These are phyloP conservation scores for Lasaia peninsularis DNA, from an alignment of 1,140 invertebrate genomes.

Conservation along the genomic window DNA sequence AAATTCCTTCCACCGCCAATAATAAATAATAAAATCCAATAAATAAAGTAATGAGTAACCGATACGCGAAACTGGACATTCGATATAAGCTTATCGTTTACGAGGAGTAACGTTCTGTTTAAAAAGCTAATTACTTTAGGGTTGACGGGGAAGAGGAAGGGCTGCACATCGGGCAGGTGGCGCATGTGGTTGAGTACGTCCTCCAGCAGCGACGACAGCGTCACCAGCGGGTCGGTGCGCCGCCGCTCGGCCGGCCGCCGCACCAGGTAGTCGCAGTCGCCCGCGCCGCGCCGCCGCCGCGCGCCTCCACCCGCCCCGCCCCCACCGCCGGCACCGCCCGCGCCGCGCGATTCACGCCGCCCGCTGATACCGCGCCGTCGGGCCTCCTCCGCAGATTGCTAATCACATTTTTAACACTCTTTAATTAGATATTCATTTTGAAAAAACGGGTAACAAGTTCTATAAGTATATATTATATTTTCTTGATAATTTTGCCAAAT, in stretches of 20 bases:
- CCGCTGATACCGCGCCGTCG: conserved; percentile 87
- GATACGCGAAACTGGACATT: no score
- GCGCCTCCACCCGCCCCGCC: conserved; percentile 93
- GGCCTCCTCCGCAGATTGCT: conserved; percentile 88
- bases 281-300: conserved; percentile 77
- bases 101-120: no score
- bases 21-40: no score
- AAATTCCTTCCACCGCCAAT: no score
- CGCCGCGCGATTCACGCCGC: conserved; percentile 73
- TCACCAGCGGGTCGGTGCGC: conserved; percentile 96
- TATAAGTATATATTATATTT: background rate
- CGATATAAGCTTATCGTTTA: no score
- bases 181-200: conserved; percentile 96
- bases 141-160: conserved; percentile 97
- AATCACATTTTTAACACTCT: no score
- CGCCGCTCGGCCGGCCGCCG: conserved; percentile 93
- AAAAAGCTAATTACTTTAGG: conserved; percentile 81
- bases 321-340: conserved; percentile 81
- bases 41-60: no score
- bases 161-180: conserved; percentile 93
- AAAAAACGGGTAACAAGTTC: background rate
- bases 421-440: no score
- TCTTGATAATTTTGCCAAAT: no score
- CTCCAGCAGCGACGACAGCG: conserved; percentile 94
- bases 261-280: conserved; percentile 94